Evolutionary conservation across 1,140 invertebrate species (phyloP).

Genomic region (Sinonovacula constricta): DNA sequence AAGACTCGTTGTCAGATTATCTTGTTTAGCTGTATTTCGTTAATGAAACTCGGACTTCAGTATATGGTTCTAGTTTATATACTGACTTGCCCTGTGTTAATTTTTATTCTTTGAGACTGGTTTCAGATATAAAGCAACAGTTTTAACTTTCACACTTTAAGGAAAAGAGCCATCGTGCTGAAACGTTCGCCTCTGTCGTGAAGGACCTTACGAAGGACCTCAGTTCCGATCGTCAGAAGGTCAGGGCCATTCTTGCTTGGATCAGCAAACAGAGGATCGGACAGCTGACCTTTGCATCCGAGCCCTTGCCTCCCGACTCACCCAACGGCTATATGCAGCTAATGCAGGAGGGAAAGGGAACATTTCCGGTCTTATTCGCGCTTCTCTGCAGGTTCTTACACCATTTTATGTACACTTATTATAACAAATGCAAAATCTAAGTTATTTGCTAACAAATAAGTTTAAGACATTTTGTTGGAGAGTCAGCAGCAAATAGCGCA

Average conservation of each 20-base stretch:
- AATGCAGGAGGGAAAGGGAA: constrained; percentile 33
- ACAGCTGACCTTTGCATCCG: constrained; percentile 12
- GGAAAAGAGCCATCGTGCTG: constrained; percentile 31
- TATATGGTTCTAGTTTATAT: no score
- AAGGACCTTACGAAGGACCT: constrained; percentile 19
- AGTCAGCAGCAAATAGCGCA: neutral
- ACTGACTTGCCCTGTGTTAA: no score
- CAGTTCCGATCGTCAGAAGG: constrained; percentile 23
- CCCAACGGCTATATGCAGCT: constrained; percentile 47
- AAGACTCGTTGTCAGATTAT: no score
- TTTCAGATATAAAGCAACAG: no score
- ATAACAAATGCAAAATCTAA: neutral
- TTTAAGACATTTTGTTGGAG: no score
- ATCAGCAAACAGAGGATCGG: constrained; percentile 46
- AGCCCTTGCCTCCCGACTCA: constrained; percentile 25
- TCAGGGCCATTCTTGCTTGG: constrained; percentile 39
- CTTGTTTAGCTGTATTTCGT: no score
- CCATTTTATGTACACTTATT: neutral
- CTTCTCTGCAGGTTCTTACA: constrained; percentile 31
- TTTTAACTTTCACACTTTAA: no score
- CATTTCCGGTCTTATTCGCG: constrained; percentile 45
- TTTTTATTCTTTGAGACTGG: no score
- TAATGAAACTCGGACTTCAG: no score
- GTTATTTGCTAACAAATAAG: no score
- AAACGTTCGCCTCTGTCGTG: constrained; percentile 13